Percentiles rank a stretch among this genome's conserved stretches.
phyloP scores from a whole-genome alignment of 2,888 invertebrate species.

The Cyaniris semiargus region DNA sequence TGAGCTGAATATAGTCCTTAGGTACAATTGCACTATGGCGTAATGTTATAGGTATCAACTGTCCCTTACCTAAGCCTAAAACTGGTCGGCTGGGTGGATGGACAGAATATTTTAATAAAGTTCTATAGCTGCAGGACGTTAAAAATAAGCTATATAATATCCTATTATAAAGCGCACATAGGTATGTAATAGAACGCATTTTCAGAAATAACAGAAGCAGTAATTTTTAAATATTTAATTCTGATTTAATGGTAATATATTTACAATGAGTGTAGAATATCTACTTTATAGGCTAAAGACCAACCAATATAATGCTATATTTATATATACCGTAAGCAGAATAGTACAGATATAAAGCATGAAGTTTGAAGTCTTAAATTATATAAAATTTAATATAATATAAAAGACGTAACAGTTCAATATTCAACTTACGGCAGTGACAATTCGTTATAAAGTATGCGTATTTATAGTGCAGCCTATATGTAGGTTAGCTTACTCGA shows the following conservation, averaged over 20 bases:
- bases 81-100: background rate
- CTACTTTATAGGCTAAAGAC: conserved; percentile 54
- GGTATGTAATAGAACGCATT: background rate
- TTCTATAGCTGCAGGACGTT: background rate
- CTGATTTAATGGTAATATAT: conserved; percentile 67
- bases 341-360: conserved; percentile 33
- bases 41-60: too few relatives aligned
- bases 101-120: background rate
- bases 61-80: too few relatives aligned
- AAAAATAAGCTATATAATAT: background rate
- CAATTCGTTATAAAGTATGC: conserved; percentile 41
- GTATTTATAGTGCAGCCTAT: conserved; percentile 28
- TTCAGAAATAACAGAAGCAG: conserved; percentile 19
- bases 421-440: conserved; percentile 59
- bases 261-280: conserved; percentile 63
- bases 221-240: conserved; percentile 48
- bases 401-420: conserved; percentile 43
- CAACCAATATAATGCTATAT: conserved; percentile 57
- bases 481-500: background rate
- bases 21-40: too few relatives aligned
- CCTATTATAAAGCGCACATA: background rate
- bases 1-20: too few relatives aligned
- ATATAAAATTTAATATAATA: conserved; percentile 45
- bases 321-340: conserved; percentile 46
- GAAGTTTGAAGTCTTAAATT: conserved; percentile 31